These are phyloP conservation scores for Drosophila albomicans DNA, from an alignment of 1,140 invertebrate species.

Conservation along the genomic window DNA sequence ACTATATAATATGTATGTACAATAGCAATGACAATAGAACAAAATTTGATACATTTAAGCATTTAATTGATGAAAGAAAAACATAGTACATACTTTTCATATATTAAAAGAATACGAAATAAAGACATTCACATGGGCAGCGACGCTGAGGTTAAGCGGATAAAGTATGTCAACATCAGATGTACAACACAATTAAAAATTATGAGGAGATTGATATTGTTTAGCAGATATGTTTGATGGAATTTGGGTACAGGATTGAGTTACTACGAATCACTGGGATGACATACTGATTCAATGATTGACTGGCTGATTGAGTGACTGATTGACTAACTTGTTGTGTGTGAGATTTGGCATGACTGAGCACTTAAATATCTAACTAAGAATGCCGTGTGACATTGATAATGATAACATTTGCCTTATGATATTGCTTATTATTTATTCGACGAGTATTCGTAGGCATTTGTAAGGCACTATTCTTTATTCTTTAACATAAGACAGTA, in stretches of 20 bases:
- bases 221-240: conserved; percentile 9
- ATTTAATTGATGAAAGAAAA: conserved; percentile 54
- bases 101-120: conserved; percentile 39
- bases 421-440: conserved; percentile 40
- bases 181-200: conserved; percentile 57
- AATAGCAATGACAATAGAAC: conserved; percentile 41
- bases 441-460: conserved; percentile 43
- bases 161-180: conserved; percentile 24
- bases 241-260: conserved; percentile 16
- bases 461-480: conserved; percentile 5
- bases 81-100: conserved; percentile 20
- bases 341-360: conserved; percentile 30
- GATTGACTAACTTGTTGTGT: conserved; percentile 8
- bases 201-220: conserved; percentile 21
- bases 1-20: not conserved
- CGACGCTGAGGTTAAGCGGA: conserved; percentile 8
- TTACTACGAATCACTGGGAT: conserved; percentile 53
- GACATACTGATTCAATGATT: conserved; percentile 60
- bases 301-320: conserved; percentile 36
- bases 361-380: conserved; percentile 38
- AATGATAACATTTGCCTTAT: conserved; percentile 18
- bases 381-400: conserved; percentile 31
- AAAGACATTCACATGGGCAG: conserved; percentile 27
- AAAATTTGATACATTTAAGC: conserved; percentile 72
- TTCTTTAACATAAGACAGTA: conserved; percentile 20